A percentile compares a stretch with the other conserved stretches of the same genome.
Evolutionary conservation across 2,888 invertebrate genomes (phyloP).

Genomic region (Ectobius pallidus): DNA sequence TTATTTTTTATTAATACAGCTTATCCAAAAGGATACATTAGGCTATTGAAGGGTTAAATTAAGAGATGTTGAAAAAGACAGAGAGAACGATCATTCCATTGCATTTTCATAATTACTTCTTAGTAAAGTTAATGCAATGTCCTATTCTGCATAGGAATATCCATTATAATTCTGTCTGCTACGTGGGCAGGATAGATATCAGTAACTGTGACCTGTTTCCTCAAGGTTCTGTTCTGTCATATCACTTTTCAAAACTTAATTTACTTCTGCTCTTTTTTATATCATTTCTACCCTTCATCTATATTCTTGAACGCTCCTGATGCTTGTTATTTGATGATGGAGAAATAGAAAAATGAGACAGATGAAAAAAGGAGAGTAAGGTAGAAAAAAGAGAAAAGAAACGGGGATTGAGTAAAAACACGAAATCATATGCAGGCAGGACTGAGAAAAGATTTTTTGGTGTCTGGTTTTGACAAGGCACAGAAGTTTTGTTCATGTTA

Average conservation of each 20-base stretch:
- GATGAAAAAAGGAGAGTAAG: neutral
- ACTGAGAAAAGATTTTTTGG: conserved; percentile 19
- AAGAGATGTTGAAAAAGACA: too few species aligned
- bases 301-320: conserved; percentile 25
- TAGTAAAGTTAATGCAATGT: too few species aligned
- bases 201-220: neutral
- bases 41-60: too few species aligned
- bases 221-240: conserved; percentile 19
- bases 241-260: conserved; percentile 21
- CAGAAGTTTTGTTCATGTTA: conserved; percentile 58
- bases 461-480: conserved; percentile 60
- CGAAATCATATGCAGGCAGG: conserved; percentile 26
- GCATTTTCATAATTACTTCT: too few species aligned
- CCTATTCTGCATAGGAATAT: too few species aligned
- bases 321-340: conserved; percentile 28
- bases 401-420: conserved; percentile 23
- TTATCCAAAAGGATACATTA: too few species aligned
- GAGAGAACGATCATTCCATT: too few species aligned
- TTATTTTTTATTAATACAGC: too few species aligned
- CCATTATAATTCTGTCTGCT: neutral
- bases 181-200: neutral
- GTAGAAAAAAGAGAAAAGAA: conserved; percentile 14
- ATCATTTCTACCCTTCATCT: conserved; percentile 21
- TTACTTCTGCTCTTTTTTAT: conserved; percentile 10
- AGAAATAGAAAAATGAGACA: conserved; percentile 3